Base-by-base conservation (phyloP, 1,140 invertebrate species). In the Mycetomoellerius zeteki region DNA sequence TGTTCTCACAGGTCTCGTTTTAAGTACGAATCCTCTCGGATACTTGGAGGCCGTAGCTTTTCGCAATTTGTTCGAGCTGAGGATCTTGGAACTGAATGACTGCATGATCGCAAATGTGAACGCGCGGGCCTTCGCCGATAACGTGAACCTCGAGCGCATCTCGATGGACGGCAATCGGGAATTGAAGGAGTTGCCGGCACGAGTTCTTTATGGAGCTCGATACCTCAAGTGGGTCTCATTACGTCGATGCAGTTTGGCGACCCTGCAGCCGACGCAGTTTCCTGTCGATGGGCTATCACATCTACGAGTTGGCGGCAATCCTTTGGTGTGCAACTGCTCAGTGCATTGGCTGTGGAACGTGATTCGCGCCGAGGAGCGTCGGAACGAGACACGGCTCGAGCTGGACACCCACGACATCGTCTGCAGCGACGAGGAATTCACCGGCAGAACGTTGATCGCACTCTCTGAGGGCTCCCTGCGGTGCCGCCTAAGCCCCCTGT, bases 311-410 rank as follows among this genome's bases (percentile, higher is more conserved):
- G 97, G 97, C 37, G 97, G 97, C 19, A 98, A 98, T 95, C 98
- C 98, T 1, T 96, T 98, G 65, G 96, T 97, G 75, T 99, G 98
- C 94, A 98, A 98, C 94, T 99, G 98, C 92, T 98, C 98, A 21
- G 94, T 98, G 71, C 96, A 97, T 60, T 99, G 98, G 98, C 95
- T 99, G 3, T 98, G 98, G 98, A 97, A 97, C 89, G 95, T 98
- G 30, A 96, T 96, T 43, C 96, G 96, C 6, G 87, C 93, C 2
- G 94, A 94, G 82, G 94, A 95, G 50, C 86, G 89, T 0, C 89
- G 94, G 12, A 95, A 94, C 89, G 92, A 91, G 76, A 94, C 92
- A 3, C 89, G 92, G 14, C 90, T 95, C 21, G 91, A 93, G 37
- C 72, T 95, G 24, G 95, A 95, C 78, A 92, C 88, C 47, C 64